These are phyloP conservation scores for Alces alces DNA, from an alignment of 2,113 vertebrate species.

Conservation along the genomic window DNA sequence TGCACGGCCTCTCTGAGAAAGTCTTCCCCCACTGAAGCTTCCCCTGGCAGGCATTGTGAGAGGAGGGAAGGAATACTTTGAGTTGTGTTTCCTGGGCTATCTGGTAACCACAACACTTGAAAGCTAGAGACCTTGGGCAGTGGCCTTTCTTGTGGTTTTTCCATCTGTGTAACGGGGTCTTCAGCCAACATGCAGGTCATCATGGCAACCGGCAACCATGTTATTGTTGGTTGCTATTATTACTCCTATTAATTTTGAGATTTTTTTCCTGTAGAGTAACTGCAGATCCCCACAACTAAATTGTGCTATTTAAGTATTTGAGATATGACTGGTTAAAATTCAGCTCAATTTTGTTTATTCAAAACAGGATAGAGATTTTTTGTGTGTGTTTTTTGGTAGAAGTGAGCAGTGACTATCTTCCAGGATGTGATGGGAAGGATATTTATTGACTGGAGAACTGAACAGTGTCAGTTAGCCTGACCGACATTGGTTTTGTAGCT, in stretches of 20 bases:
- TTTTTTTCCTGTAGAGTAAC: neutral
- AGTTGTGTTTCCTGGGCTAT: neutral
- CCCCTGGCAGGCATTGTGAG: neutral
- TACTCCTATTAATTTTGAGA: neutral
- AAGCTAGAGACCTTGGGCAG: neutral
- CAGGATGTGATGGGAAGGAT: neutral
- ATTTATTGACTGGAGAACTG: neutral
- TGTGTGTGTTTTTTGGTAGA: neutral
- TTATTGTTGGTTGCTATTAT: neutral
- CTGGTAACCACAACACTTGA: accelerated
- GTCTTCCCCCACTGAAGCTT: neutral
- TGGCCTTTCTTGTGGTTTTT: neutral
- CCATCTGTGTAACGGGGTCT: neutral
- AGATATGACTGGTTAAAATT: neutral
- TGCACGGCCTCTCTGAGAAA: neutral
- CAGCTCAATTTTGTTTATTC: neutral
- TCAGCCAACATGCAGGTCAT: neutral
- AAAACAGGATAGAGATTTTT: neutral
- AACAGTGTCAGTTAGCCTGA: neutral
- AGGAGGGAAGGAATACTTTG: neutral
- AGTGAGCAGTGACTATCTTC: neutral
- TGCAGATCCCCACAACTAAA: neutral
- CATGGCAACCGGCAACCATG: too few relatives aligned
- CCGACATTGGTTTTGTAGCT: neutral
- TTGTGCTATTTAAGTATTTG: neutral